A percentile compares a stretch with the other conserved stretches of the same genome.
phyloP scores from a whole-genome alignment of 1,140 invertebrate genomes.

The Caenorhabditis tropicalis region DNA sequence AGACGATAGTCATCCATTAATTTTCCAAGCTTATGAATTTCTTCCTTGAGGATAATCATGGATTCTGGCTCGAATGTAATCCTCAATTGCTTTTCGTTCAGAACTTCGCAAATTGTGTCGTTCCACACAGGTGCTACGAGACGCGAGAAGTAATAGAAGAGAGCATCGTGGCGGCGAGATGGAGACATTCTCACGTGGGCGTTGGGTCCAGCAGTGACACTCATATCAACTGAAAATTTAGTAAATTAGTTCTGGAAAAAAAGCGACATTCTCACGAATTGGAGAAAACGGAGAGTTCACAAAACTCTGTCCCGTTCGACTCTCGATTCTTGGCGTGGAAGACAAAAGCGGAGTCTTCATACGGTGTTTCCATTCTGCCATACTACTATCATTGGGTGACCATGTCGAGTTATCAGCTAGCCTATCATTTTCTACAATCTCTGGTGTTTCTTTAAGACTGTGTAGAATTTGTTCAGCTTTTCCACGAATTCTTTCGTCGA shows the following conservation, averaged over 20 bases:
- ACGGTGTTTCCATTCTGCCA: conserved; percentile 49
- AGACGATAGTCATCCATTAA: conserved; percentile 52
- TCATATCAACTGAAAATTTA: background rate
- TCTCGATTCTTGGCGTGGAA: conserved; percentile 10
- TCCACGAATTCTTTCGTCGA: conserved; percentile 42
- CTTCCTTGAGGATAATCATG: background rate
- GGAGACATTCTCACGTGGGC: conserved; percentile 76
- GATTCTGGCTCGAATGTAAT: conserved; percentile 30
- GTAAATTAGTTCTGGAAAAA: background rate
- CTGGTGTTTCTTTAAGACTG: background rate
- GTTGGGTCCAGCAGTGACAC: background rate
- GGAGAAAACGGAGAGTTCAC: conserved; percentile 33
- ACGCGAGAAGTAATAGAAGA: conserved; percentile 77
- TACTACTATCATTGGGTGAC: conserved; percentile 49
- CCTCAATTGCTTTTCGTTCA: background rate
- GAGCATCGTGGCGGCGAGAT: conserved; percentile 88
- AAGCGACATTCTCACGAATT: background rate
- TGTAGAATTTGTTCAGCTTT: conserved; percentile 23
- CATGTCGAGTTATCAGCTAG: conserved; percentile 17
- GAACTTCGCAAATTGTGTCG: conserved; percentile 51
- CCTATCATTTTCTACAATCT: background rate
- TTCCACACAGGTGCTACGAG: conserved; percentile 65
- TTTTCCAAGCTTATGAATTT: conserved; percentile 32
- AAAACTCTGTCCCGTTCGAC: background rate
- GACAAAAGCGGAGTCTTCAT: conserved; percentile 49